Base-by-base conservation (phyloP, 2,888 invertebrate genomes). In the Poecilus cupreus region DNA sequence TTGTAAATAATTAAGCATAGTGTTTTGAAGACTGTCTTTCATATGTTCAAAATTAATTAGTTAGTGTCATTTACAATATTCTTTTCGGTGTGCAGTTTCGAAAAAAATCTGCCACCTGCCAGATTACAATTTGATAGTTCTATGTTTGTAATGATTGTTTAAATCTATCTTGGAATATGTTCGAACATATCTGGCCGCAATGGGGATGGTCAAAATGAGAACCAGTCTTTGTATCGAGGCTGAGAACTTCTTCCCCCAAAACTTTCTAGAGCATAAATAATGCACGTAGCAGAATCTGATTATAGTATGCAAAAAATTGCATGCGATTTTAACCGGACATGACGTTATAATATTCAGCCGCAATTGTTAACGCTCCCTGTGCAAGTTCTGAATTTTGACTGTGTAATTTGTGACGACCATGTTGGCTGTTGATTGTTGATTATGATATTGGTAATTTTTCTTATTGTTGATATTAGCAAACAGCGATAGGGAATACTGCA, bases 251-350 rank as follows among this genome's bases (percentile, higher is more conserved):
- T 68, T 49, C 68, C 79, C 79, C 51, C 68, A 70, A 79, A 79
- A 79, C 79, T 79, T 79, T 79, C 79, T 79, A 79, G 79, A 79
- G 79, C 79, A 79, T 79, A 70, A 79, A 79, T 79, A 79, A 68
- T 79, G 68, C 68, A 78, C 78, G 64, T 64, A 22, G 22, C 24
- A 46, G 64, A 68, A 79, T 79, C 79, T 79, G 79, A 79, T 79
- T 79, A 51, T 68, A 68, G 70, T 51, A 51, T 79, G 68, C 79
- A 79, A 70, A 78, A 76, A 77, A 78, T 24, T 78, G 79, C 79
- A 79, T 68, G 68, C 79, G 79, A 79, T 49, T 75, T 68, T 37
- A 51, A 51, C 49, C 68, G 68, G 79, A 68, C 51, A 24, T 78
- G 75, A 39, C 6, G 24, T 64, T 64, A 60, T 64, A n/a, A 68